Conservation (phyloP, 2,888 invertebrate species). For the Biston stratarius region DNA sequence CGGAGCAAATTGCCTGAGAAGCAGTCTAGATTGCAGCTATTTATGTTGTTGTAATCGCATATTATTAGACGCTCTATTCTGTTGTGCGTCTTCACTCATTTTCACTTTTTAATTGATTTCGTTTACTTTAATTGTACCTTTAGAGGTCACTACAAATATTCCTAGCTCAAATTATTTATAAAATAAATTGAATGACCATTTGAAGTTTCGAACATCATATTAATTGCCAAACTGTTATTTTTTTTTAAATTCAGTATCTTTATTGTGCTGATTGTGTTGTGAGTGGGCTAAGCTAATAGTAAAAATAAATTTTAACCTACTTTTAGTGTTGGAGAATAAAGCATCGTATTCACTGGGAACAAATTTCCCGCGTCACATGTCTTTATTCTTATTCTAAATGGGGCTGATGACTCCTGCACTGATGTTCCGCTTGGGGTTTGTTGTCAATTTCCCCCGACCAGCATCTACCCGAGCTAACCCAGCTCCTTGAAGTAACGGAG, state of each 20-base stretch:
- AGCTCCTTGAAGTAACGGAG: no score
- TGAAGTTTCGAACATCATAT: background rate
- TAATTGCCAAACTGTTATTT: background rate
- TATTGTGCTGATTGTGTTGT: background rate
- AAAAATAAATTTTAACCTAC: no score
- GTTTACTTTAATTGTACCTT: constrained; percentile 8
- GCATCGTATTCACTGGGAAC: no score
- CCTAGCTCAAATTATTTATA: background rate
- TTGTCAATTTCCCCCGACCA: no score
- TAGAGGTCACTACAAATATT: constrained; percentile 12
- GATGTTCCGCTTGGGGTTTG: no score
- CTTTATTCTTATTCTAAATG: no score
- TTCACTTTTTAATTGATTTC: constrained; percentile 37
- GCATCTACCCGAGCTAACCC: no score
- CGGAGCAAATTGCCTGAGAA: constrained; percentile 38
- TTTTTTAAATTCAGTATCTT: no score
- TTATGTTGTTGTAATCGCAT: constrained; percentile 37
- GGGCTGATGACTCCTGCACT: no score
- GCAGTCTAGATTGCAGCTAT: constrained; percentile 35
- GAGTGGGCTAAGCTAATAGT: background rate
- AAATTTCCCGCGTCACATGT: no score
- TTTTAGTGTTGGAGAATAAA: no score
- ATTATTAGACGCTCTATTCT: constrained; percentile 17
- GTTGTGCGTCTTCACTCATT: constrained; percentile 18
- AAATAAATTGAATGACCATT: background rate